Evolutionary conservation across 1,140 invertebrate species (phyloP), one percentile per base, ranked within the genome.

Genomic region (Tetragnatha versicolor): DNA sequence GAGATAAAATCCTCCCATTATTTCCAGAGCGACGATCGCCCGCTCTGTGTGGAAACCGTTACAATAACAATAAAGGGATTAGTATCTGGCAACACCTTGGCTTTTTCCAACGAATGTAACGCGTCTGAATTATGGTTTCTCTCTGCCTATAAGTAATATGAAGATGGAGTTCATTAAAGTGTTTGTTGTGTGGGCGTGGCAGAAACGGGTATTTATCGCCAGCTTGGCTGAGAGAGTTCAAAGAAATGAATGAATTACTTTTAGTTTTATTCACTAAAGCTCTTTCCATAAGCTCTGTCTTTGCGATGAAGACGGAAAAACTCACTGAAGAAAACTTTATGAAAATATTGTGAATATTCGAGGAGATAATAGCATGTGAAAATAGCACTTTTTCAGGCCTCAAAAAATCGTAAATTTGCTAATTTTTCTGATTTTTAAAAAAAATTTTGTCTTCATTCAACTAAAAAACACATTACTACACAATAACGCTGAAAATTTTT

Each of bases 121-220:
- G 25, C 20, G 3, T 27, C 39, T 63, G 42, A 63, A 63, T 63
- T 47, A 63, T 63, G 39, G 35, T 60, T 31, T 63, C 55, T 75
- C 72, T 7, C 33, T 51, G 14, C 49, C 42, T n/a, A 22, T 27
- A 22, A 12, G 49, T 14, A 29, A 49, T 29, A 53, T 55, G 47
- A 53, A 55, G 53, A 63, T 63, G 42, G 63, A 75, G 72, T 75
- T 75, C 72, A 75, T 75, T 75, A 63, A 75, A 58, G 51, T 73
- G 53, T 73, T 60, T 58, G 33, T 72, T 17, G 12, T 20, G n/a
- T 72, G 12, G 29, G 10, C n/a, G 31, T 5, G 3, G 12, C 49
- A 66, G 29, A 37, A 6, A 3, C 2, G 66, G 47, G n/a, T 3
- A 7, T 2, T 53, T 69, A 25, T 37, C 22, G n/a, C 20, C 4